phyloP scores from a whole-genome alignment of 1,140 invertebrate species.

The Macrobrachium rosenbergii region DNA sequence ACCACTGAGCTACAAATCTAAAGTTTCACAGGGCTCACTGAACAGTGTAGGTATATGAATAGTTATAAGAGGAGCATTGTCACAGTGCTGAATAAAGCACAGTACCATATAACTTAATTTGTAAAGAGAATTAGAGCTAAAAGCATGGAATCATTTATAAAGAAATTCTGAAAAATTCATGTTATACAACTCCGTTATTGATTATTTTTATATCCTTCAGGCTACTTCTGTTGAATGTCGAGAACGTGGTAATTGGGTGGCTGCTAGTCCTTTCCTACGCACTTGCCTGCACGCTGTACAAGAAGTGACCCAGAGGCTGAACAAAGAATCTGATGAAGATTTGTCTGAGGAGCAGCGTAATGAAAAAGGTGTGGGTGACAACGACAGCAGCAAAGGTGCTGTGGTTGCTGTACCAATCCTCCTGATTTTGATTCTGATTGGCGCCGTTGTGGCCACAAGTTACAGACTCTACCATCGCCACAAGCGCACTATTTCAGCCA shows the following conservation, averaged over 20 bases:
- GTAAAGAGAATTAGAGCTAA: too few relatives aligned
- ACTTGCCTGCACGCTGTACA: constrained; percentile 11
- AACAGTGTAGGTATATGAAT: too few relatives aligned
- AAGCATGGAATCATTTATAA: too few relatives aligned
- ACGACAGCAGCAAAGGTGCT: background rate
- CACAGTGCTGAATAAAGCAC: too few relatives aligned
- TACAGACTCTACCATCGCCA: constrained; percentile 30
- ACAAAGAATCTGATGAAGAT: constrained; percentile 28
- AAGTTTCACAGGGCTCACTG: too few relatives aligned
- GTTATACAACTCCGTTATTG: too few relatives aligned
- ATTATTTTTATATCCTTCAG: background rate
- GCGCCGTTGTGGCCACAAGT: background rate
- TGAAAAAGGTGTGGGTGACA: background rate
- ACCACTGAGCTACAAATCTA: too few relatives aligned
- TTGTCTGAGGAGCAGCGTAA: background rate
- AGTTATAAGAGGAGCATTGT: too few relatives aligned
- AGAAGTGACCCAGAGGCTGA: constrained; percentile 11
- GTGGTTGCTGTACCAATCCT: constrained; percentile 18
- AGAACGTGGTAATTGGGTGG: constrained; percentile 1
- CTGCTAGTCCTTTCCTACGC: background rate
- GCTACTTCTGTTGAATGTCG: background rate
- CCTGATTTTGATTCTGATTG: constrained; percentile 7
- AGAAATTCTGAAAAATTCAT: too few relatives aligned
- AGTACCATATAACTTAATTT: too few relatives aligned
- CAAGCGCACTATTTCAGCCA: constrained; percentile 3